Evolutionary conservation across 2,113 vertebrate genomes (phyloP), one percentile per base, ranked within the genome.

Genomic region (Zapornia atra): DNA sequence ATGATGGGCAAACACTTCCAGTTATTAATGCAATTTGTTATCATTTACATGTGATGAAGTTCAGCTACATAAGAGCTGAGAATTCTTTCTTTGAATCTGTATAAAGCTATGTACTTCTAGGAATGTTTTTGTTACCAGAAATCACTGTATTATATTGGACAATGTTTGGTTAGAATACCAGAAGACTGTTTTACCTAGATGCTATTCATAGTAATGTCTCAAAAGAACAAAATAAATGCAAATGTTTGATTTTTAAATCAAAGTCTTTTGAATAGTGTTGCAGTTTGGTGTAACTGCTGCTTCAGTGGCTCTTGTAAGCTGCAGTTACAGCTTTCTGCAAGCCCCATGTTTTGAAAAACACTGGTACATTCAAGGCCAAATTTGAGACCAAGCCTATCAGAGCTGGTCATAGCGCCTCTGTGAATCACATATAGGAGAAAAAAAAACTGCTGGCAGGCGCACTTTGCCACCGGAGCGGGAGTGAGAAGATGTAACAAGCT

Each of bases 61-160:
- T 28, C 3, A 69, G 7, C 12, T 36, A 40, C 22, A 16, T 12
- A 48, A 28, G 9, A 63, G 7, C 20, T 69, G 44, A 46, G 44
- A 18, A 46, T 19, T 46, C 33, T 94, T 57, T 69, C 33, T 65
- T 82, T 91, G 57, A 75, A 68, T 38, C 46, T 68, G 1, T 31
- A 61, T 73, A 78, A 94, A 91, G 3, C 6, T 66, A 94, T 79
- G 19, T 34, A 68, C 76, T 82, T 84, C 86, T 88, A 26, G 4
- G 83, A 90, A 92, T 60, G 31, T 51, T 86, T 97, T 90, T 81
- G 78, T 86, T 97, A 65, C 61, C 71, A 96, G 65, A 95, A 97
- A 95, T 97, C 77, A 36, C 31, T 88, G 15, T 86, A 34, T 70
- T 82, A 42, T 96, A 71, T 88, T 79, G 69, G 40, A 78, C 21